Evolutionary conservation across 2,888 invertebrate species (phyloP), one percentile per base, ranked within the genome.

Genomic region (Agonum fuliginosum): DNA sequence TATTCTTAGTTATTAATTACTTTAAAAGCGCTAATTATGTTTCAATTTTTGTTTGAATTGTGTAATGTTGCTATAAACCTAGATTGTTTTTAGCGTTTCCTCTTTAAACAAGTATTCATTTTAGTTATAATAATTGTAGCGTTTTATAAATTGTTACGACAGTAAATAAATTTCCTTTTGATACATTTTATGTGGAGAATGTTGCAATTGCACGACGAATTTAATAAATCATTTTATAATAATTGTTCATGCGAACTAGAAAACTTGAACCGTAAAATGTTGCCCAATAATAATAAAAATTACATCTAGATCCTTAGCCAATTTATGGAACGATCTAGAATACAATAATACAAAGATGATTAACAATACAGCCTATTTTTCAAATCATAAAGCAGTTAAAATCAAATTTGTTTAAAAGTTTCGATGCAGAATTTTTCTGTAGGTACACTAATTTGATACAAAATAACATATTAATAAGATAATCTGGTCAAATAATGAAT

Each of bases 191-290:
- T 37, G 37, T 37, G n/a, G 10, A 37, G 8, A 37, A 22, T 54
- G 54, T 54, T 54, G 54, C 54, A 51, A 51, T 51, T 51, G 10
- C 51, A 51, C 51, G 51, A 51, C 51, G 12, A 54, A 24, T 54
- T 54, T 54, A 54, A 54, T 54, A 54, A 54, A 54, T 54, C 24
- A 24, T 54, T 54, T 54, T 54, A 54, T 54, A 54, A 54, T 20
- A 54, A 54, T 24, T 22, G 12, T 54, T 54, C 22, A 54, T 10
- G n/a, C 54, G 22, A 22, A 54, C 22, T 54, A 12, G 4, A 54
- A 54, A 8, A 27, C 24, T 22, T 54, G 24, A 27, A 54, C 54
- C 24, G 54, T 54, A 22, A 54, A 51, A 24, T 24, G 24, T 54
- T 54, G 12, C 54, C 5, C 22, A 54, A 54, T 54, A n/a, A n/a